Evolutionary conservation across 1,140 invertebrate species (phyloP).

Genomic region (Polyergus mexicanus): DNA sequence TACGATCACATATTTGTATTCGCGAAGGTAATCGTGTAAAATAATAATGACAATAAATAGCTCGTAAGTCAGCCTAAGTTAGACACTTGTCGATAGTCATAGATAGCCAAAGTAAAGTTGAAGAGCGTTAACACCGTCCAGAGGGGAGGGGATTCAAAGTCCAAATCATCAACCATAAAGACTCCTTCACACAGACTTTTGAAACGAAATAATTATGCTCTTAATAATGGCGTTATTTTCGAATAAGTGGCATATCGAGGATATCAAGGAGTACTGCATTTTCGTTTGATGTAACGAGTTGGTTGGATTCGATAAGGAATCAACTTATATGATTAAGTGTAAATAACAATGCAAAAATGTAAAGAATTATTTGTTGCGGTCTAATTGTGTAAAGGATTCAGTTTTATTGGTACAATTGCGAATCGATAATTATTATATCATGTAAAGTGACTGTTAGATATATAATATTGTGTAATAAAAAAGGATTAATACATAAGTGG

Average conservation of each 20-base stretch:
- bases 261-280: not conserved
- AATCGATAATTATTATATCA: constrained; percentile 62
- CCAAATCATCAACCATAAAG: constrained; percentile 47
- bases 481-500: constrained; percentile 61
- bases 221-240: constrained; percentile 38
- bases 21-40: constrained; percentile 81
- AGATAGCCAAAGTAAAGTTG: constrained; percentile 72
- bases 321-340: constrained; percentile 38
- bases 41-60: constrained; percentile 83
- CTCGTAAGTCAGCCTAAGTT: constrained; percentile 79
- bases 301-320: constrained; percentile 9
- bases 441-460: constrained; percentile 56
- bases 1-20: constrained; percentile 70
- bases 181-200: constrained; percentile 58
- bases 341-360: constrained; percentile 30
- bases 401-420: constrained; percentile 53
- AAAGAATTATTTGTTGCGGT: constrained; percentile 42
- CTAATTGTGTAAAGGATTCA: constrained; percentile 49
- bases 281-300: constrained; percentile 38
- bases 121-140: constrained; percentile 39
- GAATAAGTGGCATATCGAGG: constrained; percentile 30
- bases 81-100: constrained; percentile 78
- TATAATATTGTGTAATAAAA: constrained; percentile 75
- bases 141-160: constrained; percentile 43
- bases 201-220: constrained; percentile 51